Evolutionary conservation across 2,113 vertebrate species (phyloP).

Genomic region (Eclectus roratus): DNA sequence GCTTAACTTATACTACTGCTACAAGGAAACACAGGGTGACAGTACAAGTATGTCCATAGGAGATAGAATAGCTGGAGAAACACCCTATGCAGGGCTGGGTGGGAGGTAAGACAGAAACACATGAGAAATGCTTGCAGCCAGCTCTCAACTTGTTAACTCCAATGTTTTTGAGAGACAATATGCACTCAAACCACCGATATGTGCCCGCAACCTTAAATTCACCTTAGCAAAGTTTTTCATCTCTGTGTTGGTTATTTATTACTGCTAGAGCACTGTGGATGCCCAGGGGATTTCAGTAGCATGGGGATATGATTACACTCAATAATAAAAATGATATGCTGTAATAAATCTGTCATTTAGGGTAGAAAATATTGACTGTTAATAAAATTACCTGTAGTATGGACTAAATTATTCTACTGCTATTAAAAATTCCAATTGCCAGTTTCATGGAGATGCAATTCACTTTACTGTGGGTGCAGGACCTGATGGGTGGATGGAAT

Average conservation of each 20-base stretch:
- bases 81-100: rapidly evolving
- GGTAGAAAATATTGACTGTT: slow-evolving; percentile 64
- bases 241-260: slow-evolving; percentile 59
- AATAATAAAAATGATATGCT: slow-evolving; percentile 65
- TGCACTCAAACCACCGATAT: background rate
- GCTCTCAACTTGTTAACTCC: background rate
- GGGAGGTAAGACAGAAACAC: rapidly evolving
- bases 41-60: background rate
- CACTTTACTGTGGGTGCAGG: background rate
- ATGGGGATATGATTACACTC: slow-evolving; percentile 60
- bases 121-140: background rate
- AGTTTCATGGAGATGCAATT: slow-evolving; percentile 21
- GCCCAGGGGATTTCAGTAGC: slow-evolving; percentile 55
- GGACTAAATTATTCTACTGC: slow-evolving; percentile 56
- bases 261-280: slow-evolving; percentile 5
- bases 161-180: slow-evolving; percentile 35
- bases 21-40: background rate
- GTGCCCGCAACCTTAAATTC: slow-evolving; percentile 58
- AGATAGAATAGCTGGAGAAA: background rate
- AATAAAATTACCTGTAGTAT: slow-evolving; percentile 56
- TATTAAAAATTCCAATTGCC: slow-evolving; percentile 53
- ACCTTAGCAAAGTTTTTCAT: slow-evolving; percentile 46
- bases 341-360: slow-evolving; percentile 65
- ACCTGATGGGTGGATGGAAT: background rate
- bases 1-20: background rate